These are phyloP conservation scores for Apolygus lucorum DNA, from an alignment of 1,140 invertebrate species.

Conservation along the genomic window DNA sequence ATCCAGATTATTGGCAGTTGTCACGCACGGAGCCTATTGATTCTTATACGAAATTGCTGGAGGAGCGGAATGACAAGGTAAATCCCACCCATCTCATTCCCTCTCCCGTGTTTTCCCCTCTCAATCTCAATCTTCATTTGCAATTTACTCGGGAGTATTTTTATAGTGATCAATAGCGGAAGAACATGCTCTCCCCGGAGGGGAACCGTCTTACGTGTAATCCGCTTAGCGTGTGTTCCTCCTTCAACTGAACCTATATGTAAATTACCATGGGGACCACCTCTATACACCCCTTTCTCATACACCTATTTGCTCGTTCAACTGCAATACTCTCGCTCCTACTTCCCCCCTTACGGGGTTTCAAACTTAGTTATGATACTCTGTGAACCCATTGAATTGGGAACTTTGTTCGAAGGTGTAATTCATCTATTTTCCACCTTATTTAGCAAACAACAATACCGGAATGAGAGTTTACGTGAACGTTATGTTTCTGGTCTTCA, in stretches of 20 bases:
- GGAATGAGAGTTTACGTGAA: no score
- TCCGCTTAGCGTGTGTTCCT: not conserved
- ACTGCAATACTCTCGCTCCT: not conserved
- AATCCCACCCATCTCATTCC: not conserved
- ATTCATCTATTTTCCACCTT: no score
- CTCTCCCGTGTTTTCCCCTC: not conserved
- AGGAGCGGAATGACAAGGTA: not conserved
- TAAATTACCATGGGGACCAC: not conserved
- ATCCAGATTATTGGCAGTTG: not conserved
- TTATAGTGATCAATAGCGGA: not conserved
- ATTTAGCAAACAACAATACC: no score
- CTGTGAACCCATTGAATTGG: no score
- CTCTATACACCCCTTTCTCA: no score
- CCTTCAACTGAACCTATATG: not conserved
- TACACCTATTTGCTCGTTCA: not conserved
- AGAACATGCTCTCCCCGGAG: not conserved
- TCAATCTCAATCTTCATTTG: not conserved
- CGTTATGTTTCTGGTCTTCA: no score
- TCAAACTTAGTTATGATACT: not conserved
- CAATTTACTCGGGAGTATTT: not conserved
- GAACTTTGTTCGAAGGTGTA: no score
- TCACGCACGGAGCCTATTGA: not conserved
- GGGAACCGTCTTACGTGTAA: not conserved
- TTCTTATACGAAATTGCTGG: not conserved
- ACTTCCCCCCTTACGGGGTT: not conserved